Evolutionary conservation across 2,113 vertebrate species (phyloP).

Genomic region (Aspiorhynchus laticeps): DNA sequence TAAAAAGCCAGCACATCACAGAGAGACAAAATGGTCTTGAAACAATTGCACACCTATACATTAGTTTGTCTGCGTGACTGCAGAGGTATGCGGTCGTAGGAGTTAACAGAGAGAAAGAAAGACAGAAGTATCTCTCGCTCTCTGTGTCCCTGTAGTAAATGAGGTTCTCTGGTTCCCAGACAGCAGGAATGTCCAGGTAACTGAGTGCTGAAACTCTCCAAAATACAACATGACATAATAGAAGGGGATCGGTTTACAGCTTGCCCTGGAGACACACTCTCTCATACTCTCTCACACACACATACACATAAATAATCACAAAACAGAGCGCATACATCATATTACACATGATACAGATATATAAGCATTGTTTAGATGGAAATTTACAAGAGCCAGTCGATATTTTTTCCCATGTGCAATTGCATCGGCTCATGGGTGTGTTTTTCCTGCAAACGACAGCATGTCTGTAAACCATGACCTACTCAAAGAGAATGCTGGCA

Average conservation of each 20-base stretch:
- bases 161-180: slow-evolving; percentile 70
- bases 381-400: neutral
- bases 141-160: slow-evolving; percentile 58
- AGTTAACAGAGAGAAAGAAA: slow-evolving; percentile 62
- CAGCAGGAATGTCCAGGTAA: slow-evolving; percentile 71
- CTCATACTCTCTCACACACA: slow-evolving; percentile 36
- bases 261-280: slow-evolving; percentile 26
- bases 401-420: neutral
- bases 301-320: slow-evolving; percentile 52
- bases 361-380: neutral
- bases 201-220: slow-evolving; percentile 54
- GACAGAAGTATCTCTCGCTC: slow-evolving; percentile 43
- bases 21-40: slow-evolving; percentile 9
- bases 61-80: slow-evolving; percentile 43
- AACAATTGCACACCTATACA: slow-evolving; percentile 22
- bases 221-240: slow-evolving; percentile 56
- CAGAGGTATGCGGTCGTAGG: slow-evolving; percentile 34
- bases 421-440: neutral
- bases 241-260: slow-evolving; percentile 52
- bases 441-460: neutral
- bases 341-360: neutral
- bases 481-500: neutral
- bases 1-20: slow-evolving; percentile 21
- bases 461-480: neutral
- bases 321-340: slow-evolving; percentile 22